Percentiles rank a stretch among this genome's conserved stretches.
Evolutionary conservation across 1,140 invertebrate species (phyloP).

Genomic region (Drosophila ananassae): DNA sequence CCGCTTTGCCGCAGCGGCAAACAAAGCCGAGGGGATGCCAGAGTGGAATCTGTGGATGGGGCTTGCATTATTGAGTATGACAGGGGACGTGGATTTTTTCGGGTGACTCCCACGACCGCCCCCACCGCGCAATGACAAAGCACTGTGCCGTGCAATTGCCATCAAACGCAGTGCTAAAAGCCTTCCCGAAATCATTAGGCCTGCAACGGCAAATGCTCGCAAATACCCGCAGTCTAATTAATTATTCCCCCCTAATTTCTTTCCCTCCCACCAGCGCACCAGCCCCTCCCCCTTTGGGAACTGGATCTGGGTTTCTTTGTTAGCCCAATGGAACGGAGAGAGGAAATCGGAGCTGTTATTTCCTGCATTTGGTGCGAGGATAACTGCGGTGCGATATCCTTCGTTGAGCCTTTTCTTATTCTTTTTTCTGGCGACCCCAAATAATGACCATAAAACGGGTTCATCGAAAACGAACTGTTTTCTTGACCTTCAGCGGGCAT

Average conservation of each 20-base stretch:
- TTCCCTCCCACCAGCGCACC: not conserved
- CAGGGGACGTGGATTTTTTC: conserved; percentile 42
- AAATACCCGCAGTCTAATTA: conserved; percentile 61
- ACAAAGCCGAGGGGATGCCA: conserved; percentile 1
- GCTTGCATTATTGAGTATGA: conserved; percentile 47
- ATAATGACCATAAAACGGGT: conserved; percentile 62
- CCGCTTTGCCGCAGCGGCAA: conserved; percentile 31
- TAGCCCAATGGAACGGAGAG: not conserved
- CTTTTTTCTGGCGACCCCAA: conserved; percentile 7
- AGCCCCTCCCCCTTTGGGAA: not conserved
- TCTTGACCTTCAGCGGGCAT: conserved; percentile 74
- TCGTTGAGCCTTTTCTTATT: not conserved
- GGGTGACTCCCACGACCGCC: conserved; percentile 9
- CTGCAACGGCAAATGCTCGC: conserved; percentile 47
- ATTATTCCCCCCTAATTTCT: conserved; percentile 32
- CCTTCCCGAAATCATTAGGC: conserved; percentile 67
- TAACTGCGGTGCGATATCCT: conserved; percentile 25
- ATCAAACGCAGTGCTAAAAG: conserved; percentile 69
- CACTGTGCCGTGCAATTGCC: conserved; percentile 34
- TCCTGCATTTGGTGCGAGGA: conserved; percentile 16
- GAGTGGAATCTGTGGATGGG: conserved; percentile 1
- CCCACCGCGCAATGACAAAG: conserved; percentile 22
- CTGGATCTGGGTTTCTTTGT: conserved; percentile 1
- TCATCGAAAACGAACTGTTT: conserved; percentile 61
- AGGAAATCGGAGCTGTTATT: conserved; percentile 59